Base-by-base conservation (phyloP, 2,888 invertebrate species). In the Drosophila prostipennis region DNA sequence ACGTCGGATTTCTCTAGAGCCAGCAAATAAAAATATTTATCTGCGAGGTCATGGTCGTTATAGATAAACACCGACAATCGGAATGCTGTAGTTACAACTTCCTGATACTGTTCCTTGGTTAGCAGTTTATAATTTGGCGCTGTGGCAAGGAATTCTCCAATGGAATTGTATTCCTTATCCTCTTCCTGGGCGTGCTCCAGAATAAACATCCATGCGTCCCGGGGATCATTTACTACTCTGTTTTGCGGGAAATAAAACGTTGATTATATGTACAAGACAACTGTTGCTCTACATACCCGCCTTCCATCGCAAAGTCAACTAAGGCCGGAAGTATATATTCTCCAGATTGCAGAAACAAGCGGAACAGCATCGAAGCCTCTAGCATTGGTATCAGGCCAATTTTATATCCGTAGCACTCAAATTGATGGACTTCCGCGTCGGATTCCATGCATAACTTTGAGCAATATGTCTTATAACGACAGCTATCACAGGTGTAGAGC, bases 381-480 rank as follows among this genome's bases (percentile, higher is more conserved):
- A 79, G 39, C 63, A 74, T 68, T 13, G 52, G 77, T 57, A 79
- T 65, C 6, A 81, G 3, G 6, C 70, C 74, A 51, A 74, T 71
- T 48, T 58, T 57, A n/a, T 57, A 81, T 6, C 67, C 79, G 40
- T 45, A 32, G 13, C 78, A 79, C 40, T 79, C 78, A 43, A 13
- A 6, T 19, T 49, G 6, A 13, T 79, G 78, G 0, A 16, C 43
- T 6, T n/a, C 19, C n/a, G 23, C 26, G 46, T 79, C 79, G 3
- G 19, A 6, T 2, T 60, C 8, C 29, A 69, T 56, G 8, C 79
- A 79, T 4, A 13, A 0, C 26, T 29, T n/a, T 1, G 77, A 77
- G 13, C 82, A 81, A 32, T 79, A 79, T 2, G 70, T 51, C 26
- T 55, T 81, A 16, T 58, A 77, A 1, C 79, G 79, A 26, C 82